Evolutionary conservation across 30 jellyfish, hydroid and myxozoan species (phyloP).

Genomic region (Pseudorhiza aurosa): DNA sequence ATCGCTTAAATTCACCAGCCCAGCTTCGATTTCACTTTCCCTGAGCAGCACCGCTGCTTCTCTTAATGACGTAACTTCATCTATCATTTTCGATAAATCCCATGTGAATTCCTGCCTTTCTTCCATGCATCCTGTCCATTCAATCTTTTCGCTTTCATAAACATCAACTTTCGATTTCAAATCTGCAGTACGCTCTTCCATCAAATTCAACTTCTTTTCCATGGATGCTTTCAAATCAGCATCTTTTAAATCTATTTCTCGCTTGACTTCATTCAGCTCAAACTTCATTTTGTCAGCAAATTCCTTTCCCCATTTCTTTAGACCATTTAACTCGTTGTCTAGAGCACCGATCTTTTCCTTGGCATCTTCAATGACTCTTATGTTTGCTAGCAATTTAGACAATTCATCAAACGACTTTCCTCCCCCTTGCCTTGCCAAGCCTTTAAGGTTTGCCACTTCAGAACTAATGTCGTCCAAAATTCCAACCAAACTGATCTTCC

Average conservation of each 20-base stretch:
- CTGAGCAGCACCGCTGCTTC: not conserved
- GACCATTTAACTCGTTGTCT: not conserved
- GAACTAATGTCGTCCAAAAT: not conserved
- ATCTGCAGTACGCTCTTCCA: not conserved
- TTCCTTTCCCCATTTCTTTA: not conserved
- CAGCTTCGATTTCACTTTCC: not conserved
- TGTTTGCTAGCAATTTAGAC: not conserved
- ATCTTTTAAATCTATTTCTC: not conserved
- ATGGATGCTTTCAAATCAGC: not conserved
- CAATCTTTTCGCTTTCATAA: constrained; percentile 4
- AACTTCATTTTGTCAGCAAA: not conserved
- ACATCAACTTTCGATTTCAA: not conserved
- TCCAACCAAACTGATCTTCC: not conserved
- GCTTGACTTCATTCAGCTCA: not conserved
- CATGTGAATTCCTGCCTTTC: not conserved
- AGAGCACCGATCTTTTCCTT: not conserved
- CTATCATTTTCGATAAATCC: not conserved
- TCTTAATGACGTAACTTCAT: not conserved
- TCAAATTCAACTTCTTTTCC: not conserved
- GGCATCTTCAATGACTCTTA: not conserved
- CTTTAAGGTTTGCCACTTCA: not conserved
- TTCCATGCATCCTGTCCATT: not conserved
- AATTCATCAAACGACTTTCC: not conserved
- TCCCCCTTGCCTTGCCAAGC: not conserved
- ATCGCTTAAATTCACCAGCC: not conserved